Percentiles rank a stretch among this genome's conserved stretches.
Conservation (phyloP, 2,113 vertebrate species). For the Noctilio leporinus region DNA sequence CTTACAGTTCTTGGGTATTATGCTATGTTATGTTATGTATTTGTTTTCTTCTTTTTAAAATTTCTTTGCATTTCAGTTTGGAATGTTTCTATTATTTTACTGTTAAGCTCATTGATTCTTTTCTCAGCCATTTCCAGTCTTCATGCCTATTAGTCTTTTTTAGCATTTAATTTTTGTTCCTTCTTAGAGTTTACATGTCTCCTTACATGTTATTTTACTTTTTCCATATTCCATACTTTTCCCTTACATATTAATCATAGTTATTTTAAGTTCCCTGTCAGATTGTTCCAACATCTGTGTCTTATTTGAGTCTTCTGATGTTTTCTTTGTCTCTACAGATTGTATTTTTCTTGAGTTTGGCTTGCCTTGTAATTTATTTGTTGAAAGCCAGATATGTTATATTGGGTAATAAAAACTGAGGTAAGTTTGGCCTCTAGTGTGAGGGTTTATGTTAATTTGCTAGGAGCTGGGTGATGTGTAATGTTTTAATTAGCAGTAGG, state of each 20-base stretch:
- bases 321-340: background rate
- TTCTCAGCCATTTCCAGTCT: background rate
- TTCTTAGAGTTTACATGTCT: background rate
- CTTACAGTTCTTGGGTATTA: background rate
- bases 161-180: background rate
- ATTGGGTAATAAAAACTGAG: background rate
- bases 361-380: background rate
- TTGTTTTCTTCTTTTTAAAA: background rate
- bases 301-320: background rate
- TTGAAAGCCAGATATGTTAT: background rate
- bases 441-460: background rate
- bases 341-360: background rate
- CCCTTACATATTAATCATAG: background rate
- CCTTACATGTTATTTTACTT: background rate
- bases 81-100: background rate
- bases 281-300: background rate
- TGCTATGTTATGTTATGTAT: background rate
- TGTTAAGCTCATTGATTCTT: background rate
- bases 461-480: background rate
- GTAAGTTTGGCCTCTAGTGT: background rate
- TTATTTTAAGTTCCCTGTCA: background rate
- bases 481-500: background rate
- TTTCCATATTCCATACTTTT: background rate
- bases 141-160: background rate
- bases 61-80: background rate